A percentile compares a stretch with the other conserved stretches of the same genome.
Evolutionary conservation across 2,797 vertebrate species (phyloP).

Genomic region (Microctenopoma stevenorrisi): DNA sequence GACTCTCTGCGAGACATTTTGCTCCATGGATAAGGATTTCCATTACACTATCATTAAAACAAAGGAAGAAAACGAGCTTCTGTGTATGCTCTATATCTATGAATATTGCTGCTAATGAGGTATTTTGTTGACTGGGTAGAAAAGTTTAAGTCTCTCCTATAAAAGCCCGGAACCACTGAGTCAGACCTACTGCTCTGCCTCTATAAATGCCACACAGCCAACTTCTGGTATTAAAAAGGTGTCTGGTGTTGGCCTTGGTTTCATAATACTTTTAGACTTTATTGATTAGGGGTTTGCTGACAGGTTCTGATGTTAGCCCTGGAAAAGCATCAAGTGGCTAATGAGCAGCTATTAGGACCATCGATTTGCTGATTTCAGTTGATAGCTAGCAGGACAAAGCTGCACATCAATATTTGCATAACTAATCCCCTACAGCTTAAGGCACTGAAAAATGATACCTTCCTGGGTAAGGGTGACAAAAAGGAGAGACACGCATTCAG

Average conservation of each 20-base stretch:
- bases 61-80: slow-evolving; percentile 20
- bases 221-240: slow-evolving; percentile 72
- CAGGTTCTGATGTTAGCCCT: slow-evolving; percentile 84
- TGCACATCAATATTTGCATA: slow-evolving; percentile 93
- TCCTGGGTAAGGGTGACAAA: slow-evolving; percentile 69
- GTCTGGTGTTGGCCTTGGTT: slow-evolving; percentile 72
- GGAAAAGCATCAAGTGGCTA: slow-evolving; percentile 92
- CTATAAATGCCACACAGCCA: slow-evolving; percentile 52
- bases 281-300: slow-evolving; percentile 87
- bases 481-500: slow-evolving; percentile 7
- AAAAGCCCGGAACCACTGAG: slow-evolving; percentile 11
- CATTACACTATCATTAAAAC: slow-evolving; percentile 20
- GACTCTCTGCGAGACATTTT: slow-evolving; percentile 40
- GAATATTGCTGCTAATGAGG: slow-evolving; percentile 34
- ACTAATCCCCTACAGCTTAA: slow-evolving; percentile 88
- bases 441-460: slow-evolving; percentile 88
- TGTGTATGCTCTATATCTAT: slow-evolving; percentile 13
- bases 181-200: slow-evolving; percentile 11
- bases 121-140: slow-evolving; percentile 37
- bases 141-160: slow-evolving; percentile 14
- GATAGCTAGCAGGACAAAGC: slow-evolving; percentile 93
- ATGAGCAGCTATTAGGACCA: slow-evolving; percentile 95
- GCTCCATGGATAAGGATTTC: slow-evolving; percentile 24
- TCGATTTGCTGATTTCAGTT: slow-evolving; percentile 97
- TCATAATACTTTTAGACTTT: slow-evolving; percentile 90